Evolutionary conservation across 2,797 vertebrate genomes (phyloP).

Genomic region (Sebastes steindachneri): DNA sequence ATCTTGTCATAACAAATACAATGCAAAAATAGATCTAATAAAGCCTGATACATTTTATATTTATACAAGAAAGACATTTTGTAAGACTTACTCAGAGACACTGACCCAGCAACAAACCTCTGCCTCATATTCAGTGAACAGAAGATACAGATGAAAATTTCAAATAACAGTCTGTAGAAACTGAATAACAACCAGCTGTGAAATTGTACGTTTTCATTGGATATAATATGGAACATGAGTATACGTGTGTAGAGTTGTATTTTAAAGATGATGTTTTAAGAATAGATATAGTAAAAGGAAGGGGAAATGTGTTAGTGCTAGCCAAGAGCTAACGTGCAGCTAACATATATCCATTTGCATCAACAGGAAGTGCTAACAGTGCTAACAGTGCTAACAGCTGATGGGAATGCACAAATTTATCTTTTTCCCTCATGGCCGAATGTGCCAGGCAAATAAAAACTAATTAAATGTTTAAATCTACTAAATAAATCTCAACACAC

Average conservation of each 20-base stretch:
- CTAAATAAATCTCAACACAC: not conserved
- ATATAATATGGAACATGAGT: conserved; percentile 23
- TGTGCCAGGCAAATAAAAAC: conserved; percentile 20
- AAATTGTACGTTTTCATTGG: conserved; percentile 36
- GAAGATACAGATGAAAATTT: conserved; percentile 32
- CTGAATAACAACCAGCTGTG: conserved; percentile 54
- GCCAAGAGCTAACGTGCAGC: conserved; percentile 12
- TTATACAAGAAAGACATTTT: conserved; percentile 75
- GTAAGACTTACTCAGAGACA: conserved; percentile 70
- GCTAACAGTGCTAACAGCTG: conserved; percentile 9
- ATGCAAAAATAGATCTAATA: conserved; percentile 62
- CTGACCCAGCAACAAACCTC: conserved; percentile 71
- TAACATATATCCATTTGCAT: conserved; percentile 20
- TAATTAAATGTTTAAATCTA: conserved; percentile 15
- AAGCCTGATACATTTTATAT: conserved; percentile 74
- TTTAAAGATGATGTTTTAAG: conserved; percentile 45
- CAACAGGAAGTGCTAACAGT: conserved; percentile 6
- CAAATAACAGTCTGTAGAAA: conserved; percentile 27
- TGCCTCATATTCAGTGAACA: conserved; percentile 68
- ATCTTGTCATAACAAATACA: conserved; percentile 52
- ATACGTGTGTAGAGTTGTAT: conserved; percentile 15
- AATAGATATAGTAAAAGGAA: conserved; percentile 22
- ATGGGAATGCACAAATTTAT: conserved; percentile 24
- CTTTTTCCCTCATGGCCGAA: not conserved
- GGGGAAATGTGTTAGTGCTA: not conserved